Conservation (phyloP, 2,797 vertebrate species). For the Orestias chungarensis region DNA sequence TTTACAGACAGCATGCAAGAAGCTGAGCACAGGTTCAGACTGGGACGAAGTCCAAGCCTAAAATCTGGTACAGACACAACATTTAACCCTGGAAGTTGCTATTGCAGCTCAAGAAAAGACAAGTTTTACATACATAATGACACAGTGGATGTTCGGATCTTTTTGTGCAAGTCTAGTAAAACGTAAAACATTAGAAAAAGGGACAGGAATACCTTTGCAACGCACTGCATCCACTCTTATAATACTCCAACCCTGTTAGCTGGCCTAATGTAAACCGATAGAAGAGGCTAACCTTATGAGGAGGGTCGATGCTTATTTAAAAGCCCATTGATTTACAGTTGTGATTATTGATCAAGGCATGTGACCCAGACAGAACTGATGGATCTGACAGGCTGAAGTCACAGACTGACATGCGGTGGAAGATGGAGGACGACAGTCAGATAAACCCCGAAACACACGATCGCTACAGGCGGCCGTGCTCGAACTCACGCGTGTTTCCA, state of each 20-base stretch:
- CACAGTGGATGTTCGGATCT: background rate
- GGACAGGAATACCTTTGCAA: background rate
- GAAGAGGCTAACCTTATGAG: conserved; percentile 78
- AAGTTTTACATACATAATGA: background rate
- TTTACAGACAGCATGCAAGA: background rate
- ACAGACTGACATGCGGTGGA: conserved; percentile 24
- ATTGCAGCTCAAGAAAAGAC: background rate
- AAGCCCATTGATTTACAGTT: conserved; percentile 87
- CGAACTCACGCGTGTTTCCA: conserved; percentile 41
- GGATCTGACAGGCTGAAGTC: conserved; percentile 65
- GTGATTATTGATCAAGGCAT: conserved; percentile 83
- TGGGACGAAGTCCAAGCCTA: background rate
- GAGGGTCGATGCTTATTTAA: conserved; percentile 82
- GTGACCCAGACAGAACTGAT: conserved; percentile 75
- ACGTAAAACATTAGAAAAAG: no score
- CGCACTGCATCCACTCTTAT: conserved; percentile 42
- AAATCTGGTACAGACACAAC: background rate
- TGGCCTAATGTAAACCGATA: conserved; percentile 77
- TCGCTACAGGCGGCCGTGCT: conserved; percentile 19
- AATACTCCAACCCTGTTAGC: conserved; percentile 65
- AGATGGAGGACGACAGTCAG: background rate
- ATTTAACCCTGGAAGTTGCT: no score
- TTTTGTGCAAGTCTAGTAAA: no score
- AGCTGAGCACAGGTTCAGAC: background rate
- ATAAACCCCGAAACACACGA: conserved; percentile 14